These are phyloP conservation scores for Drepanosiphum platanoidis DNA, from an alignment of 2,888 invertebrate genomes.

Conservation along the genomic window DNA sequence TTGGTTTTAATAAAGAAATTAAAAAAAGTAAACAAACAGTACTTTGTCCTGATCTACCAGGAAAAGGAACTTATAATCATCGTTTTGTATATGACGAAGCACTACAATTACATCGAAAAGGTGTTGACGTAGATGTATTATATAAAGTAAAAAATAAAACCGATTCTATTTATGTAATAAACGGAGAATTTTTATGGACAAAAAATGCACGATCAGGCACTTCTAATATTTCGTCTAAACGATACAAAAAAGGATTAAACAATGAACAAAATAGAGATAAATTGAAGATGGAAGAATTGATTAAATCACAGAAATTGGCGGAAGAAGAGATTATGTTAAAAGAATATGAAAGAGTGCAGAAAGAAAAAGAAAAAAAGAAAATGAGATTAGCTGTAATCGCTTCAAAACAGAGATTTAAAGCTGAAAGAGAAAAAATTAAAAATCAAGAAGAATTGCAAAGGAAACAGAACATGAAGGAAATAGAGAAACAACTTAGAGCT, in stretches of 20 bases:
- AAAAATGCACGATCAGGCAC: not conserved
- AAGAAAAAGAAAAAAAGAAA: not conserved
- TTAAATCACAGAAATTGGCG: not conserved
- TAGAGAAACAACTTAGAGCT: not conserved
- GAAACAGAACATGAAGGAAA: not conserved
- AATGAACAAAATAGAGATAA: not conserved
- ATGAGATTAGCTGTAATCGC: not conserved
- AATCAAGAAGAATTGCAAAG: not conserved
- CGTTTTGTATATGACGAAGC: conserved; percentile 41
- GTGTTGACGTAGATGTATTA: conserved; percentile 18
- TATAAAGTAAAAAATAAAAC: conserved; percentile 54
- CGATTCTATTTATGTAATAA: conserved; percentile 47
- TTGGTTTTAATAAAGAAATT: not conserved
- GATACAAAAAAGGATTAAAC: too few species aligned
- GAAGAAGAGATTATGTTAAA: not conserved
- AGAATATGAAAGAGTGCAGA: not conserved
- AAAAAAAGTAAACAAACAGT: conserved; percentile 20
- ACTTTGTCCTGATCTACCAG: conserved; percentile 23
- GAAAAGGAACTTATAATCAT: conserved; percentile 36
- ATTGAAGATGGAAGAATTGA: not conserved
- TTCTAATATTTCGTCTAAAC: too few species aligned
- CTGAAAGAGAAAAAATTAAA: not conserved
- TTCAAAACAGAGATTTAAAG: not conserved
- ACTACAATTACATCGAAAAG: not conserved
- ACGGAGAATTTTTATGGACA: conserved; percentile 23